Evolutionary conservation across 2,888 invertebrate genomes (phyloP).

Genomic region (Panopea generosa): DNA sequence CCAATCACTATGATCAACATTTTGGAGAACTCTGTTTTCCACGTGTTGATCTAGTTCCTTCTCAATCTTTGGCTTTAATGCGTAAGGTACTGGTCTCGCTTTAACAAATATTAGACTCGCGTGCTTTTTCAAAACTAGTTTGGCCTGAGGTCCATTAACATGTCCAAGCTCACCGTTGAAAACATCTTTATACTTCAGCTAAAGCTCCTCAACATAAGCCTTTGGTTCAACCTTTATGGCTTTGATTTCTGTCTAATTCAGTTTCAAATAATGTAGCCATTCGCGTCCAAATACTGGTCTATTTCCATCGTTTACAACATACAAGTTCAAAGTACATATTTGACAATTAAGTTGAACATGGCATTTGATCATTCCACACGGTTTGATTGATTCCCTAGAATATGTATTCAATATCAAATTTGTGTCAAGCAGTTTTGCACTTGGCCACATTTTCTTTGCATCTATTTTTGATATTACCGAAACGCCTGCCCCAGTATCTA

Average conservation of each 20-base stretch:
- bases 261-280: slow-evolving; percentile 40
- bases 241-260: slow-evolving; percentile 42
- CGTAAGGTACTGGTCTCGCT: slow-evolving; percentile 45
- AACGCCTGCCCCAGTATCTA: slow-evolving; percentile 62
- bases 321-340: slow-evolving; percentile 24
- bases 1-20: slow-evolving; percentile 54
- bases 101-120: slow-evolving; percentile 37
- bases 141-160: slow-evolving; percentile 15
- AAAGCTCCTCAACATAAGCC: slow-evolving; percentile 9
- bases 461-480: slow-evolving; percentile 47
- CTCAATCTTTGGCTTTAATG: slow-evolving; percentile 43
- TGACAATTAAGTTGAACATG: slow-evolving; percentile 30
- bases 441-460: slow-evolving; percentile 14
- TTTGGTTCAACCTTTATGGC: slow-evolving; percentile 4
- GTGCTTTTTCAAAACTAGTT: slow-evolving; percentile 17
- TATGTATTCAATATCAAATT: slow-evolving; percentile 42
- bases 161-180: slow-evolving; percentile 19
- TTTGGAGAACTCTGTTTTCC: slow-evolving; percentile 27
- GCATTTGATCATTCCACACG: slow-evolving; percentile 22
- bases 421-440: slow-evolving; percentile 12
- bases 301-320: slow-evolving; percentile 39
- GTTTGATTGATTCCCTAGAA: slow-evolving; percentile 35
- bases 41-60: slow-evolving; percentile 32
- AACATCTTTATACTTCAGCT: slow-evolving; percentile 20
- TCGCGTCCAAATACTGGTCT: slow-evolving; percentile 52